These are phyloP conservation scores for Idaea aversata DNA, from an alignment of 2,888 invertebrate species.

Conservation along the genomic window DNA sequence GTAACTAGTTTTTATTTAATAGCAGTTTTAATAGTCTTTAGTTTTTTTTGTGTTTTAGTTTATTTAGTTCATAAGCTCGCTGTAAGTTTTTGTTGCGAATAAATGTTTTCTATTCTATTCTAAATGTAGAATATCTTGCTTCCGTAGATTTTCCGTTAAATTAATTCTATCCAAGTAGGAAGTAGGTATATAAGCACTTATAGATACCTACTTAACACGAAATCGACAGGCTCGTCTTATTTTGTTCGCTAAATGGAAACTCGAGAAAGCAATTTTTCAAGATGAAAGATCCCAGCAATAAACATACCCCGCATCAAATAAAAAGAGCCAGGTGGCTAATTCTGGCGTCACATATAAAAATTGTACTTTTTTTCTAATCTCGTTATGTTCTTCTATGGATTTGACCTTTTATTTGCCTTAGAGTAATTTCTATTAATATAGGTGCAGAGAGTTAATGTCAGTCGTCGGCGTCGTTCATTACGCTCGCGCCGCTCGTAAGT, in stretches of 20 bases:
- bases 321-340: neutral
- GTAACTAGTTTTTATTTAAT: no score
- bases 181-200: neutral
- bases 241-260: slow-evolving; percentile 11
- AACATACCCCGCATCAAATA: slow-evolving; percentile 10
- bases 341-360: neutral
- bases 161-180: neutral
- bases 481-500: no score
- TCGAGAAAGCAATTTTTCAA: slow-evolving; percentile 16
- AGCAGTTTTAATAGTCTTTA: no score
- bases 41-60: no score
- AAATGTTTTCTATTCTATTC: no score
- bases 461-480: no score
- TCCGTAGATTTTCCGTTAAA: slow-evolving; percentile 7
- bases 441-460: no score
- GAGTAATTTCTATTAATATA: no score
- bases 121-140: neutral
- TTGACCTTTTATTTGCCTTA: neutral
- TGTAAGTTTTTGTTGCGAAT: no score
- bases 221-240: slow-evolving; percentile 18
- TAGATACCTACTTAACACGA: neutral
- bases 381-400: neutral
- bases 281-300: slow-evolving; percentile 13
- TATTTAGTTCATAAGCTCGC: no score
- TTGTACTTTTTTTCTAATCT: neutral